Percentiles rank a stretch among this genome's conserved stretches.
Conservation (phyloP, 53 echinoderm and acorn worm genomes). For the Echinarachnius parma region DNA sequence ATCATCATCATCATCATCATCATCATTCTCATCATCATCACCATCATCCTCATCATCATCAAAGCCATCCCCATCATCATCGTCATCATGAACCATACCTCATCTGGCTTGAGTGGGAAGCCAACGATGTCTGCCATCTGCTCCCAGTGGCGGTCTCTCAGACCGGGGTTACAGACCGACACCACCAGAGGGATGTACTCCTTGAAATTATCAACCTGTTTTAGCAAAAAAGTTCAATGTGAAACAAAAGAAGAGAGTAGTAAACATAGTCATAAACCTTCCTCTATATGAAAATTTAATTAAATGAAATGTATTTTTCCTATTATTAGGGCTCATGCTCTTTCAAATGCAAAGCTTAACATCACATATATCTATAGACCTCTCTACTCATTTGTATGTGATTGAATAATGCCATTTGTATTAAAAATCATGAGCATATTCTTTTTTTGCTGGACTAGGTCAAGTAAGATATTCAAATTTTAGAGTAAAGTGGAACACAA, state of each 20-base stretch:
- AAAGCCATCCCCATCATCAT: not conserved
- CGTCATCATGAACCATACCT: constrained; percentile 61
- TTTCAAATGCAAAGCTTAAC: too few species aligned
- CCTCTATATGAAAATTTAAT: too few species aligned
- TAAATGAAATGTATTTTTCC: not conserved
- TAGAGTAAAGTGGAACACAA: too few species aligned
- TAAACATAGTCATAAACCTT: not conserved
- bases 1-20: constrained; percentile 1
- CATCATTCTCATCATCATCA: not conserved
- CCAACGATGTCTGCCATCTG: constrained; percentile 83
- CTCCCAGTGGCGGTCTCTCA: constrained; percentile 94
- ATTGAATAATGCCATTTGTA: too few species aligned
- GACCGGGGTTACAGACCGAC: constrained; percentile 86
- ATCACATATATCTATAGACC: too few species aligned
- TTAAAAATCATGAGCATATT: too few species aligned
- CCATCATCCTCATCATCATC: constrained; percentile 2
- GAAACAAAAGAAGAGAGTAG: not conserved
- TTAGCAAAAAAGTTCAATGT: too few species aligned
- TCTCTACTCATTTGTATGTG: too few species aligned
- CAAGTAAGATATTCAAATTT: too few species aligned
- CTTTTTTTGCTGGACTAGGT: too few species aligned
- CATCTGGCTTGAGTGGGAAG: constrained; percentile 89
- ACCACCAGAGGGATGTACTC: constrained; percentile 81
- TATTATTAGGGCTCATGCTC: too few species aligned
- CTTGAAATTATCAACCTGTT: constrained; percentile 84